Evolutionary conservation across 1,140 invertebrate species (phyloP).

Genomic region (Nasonia vitripennis): DNA sequence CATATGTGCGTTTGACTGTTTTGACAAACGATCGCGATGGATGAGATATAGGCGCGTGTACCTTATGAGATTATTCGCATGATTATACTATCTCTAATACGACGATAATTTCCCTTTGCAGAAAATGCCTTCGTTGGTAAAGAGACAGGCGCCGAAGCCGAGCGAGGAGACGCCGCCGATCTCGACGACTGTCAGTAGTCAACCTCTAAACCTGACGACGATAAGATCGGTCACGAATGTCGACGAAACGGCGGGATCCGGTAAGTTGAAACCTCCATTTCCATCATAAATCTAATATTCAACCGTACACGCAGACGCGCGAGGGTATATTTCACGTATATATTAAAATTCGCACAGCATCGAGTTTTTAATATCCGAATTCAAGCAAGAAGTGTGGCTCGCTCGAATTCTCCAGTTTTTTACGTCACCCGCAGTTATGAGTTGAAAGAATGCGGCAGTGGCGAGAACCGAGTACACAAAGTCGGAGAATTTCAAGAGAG

Average conservation of each 20-base stretch:
- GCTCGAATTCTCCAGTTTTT: too few species aligned
- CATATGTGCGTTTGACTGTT: background rate
- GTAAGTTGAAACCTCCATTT: constrained; percentile 10
- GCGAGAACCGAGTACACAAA: too few species aligned
- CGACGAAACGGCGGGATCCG: constrained; percentile 30
- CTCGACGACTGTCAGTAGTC: constrained; percentile 11
- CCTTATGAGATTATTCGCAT: too few species aligned
- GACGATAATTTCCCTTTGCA: constrained; percentile 48
- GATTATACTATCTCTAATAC: background rate
- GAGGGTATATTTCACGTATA: too few species aligned
- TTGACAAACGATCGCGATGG: background rate
- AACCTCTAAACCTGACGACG: constrained; percentile 31
- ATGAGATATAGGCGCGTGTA: background rate
- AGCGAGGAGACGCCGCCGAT: constrained; percentile 7
- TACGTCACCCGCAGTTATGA: background rate
- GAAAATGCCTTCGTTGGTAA: constrained; percentile 66
- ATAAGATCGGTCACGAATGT: constrained; percentile 10
- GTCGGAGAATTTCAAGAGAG: too few species aligned
- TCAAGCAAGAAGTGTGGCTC: too few species aligned
- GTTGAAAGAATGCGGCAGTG: background rate
- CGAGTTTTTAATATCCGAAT: too few species aligned
- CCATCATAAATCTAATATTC: too few species aligned
- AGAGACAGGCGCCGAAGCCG: constrained; percentile 55
- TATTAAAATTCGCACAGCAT: too few species aligned
- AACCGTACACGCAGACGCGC: too few species aligned